Evolutionary conservation across 2,113 vertebrate species (phyloP).

Genomic region (Phycodurus eques): DNA sequence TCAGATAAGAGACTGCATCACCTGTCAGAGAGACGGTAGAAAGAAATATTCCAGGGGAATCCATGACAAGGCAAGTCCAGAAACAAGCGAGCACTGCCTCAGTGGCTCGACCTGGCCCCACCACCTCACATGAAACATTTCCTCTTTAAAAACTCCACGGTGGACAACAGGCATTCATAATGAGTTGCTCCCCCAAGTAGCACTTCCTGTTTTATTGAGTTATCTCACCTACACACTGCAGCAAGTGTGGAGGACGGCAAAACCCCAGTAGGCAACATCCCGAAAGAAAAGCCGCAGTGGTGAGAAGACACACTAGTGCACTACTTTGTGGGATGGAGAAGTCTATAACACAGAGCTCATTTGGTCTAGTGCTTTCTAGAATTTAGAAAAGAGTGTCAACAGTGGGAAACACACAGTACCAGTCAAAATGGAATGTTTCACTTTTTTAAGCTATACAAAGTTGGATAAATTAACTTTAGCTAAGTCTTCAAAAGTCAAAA

Average conservation of each 20-base stretch:
- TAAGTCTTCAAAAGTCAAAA: too few species aligned
- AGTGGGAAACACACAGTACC: too few species aligned
- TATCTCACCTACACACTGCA: conserved; percentile 37
- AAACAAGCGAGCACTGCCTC: conserved; percentile 17
- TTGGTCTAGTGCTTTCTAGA: conserved; percentile 13
- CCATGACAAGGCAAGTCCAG: conserved; percentile 46
- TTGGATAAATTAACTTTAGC: too few species aligned
- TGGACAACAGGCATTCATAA: conserved; percentile 42
- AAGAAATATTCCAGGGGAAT: conserved; percentile 68
- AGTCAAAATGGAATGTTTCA: too few species aligned
- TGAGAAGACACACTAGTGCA: conserved; percentile 45
- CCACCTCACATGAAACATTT: conserved; percentile 5
- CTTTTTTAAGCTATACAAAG: too few species aligned
- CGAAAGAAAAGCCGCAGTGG: conserved; percentile 23
- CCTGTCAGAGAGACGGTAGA: conserved; percentile 50
- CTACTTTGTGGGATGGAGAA: conserved; percentile 47
- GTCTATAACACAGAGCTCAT: conserved; percentile 31
- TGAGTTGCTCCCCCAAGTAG: conserved; percentile 33
- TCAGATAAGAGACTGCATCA: conserved; percentile 62
- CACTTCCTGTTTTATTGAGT: conserved; percentile 47
- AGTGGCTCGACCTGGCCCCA: conserved; percentile 11
- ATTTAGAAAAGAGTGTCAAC: too few species aligned
- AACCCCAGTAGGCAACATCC: conserved; percentile 35
- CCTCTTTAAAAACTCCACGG: conserved; percentile 14
- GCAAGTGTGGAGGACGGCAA: conserved; percentile 47